Base-by-base conservation (phyloP, 1,140 invertebrate species). In the Colletes latitarsis region DNA sequence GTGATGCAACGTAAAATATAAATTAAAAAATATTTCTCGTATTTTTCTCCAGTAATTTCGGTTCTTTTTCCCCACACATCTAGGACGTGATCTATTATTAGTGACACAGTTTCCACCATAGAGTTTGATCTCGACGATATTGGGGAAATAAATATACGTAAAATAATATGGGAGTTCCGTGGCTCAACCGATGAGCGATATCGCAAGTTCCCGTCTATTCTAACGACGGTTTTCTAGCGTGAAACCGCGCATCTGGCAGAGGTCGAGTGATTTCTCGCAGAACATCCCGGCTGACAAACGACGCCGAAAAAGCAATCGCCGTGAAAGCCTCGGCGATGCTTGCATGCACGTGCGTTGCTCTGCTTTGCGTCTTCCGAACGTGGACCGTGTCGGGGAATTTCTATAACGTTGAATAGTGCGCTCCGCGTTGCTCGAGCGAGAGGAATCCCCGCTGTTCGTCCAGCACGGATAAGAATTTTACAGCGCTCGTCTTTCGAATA, bases 291-390 rank as follows among this genome's bases (percentile, higher is more conserved):
- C 70, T 84, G 85, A 88, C 85, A 88, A 88, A 84, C 87, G 86
- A 86, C 82, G 83, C 81, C 76, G 81, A 84, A 82, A 84, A 88
- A 89, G 87, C 87, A 89, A 89, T 89, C 88, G 86, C 88, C 88
- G 85, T 89, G 87, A 89, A 88, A 89, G 88, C 87, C 58, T 80
- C 76, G 62, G 70, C 57, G 68, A 80, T 77, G 71, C 78, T 85
- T 77, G 79, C 77, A 76, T 72, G 77, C 77, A 78, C 77, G 69
- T 78, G 77, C 58, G 43, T 52, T 43, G 14, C 57, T 46, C 21
- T 77, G 66, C 63, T 66, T 66, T 66, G 63, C 63, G 63, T 66
- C 63, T 66, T 46, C 15, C 5, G 41, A 43, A 43, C 62, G 41
- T 43, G 62, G 62, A 39, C 39, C 17, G 17, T 46, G 63, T 21